Evolutionary conservation across 1,140 invertebrate genomes (phyloP).

Genomic region (Zaprionus nigranus): DNA sequence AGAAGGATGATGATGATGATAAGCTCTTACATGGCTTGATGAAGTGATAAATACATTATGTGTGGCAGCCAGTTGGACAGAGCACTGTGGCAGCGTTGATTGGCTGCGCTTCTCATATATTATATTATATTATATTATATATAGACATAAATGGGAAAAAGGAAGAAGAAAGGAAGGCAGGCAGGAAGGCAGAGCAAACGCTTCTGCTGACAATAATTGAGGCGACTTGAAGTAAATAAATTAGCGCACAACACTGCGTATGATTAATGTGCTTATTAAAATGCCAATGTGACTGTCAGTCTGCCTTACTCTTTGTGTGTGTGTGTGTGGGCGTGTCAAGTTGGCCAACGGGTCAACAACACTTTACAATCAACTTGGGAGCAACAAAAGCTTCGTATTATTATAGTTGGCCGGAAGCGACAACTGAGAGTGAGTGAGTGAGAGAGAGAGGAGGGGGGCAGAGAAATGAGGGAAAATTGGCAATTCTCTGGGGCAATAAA

Average conservation of each 20-base stretch:
- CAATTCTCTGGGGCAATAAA: slow-evolving; percentile 14
- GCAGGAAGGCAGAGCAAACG: too few relatives aligned
- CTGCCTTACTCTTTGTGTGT: slow-evolving; percentile 2
- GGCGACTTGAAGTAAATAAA: slow-evolving; percentile 71
- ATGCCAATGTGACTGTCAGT: slow-evolving; percentile 20
- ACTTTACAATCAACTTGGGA: slow-evolving; percentile 59
- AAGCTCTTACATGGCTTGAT: slow-evolving; percentile 70
- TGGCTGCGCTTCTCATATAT: slow-evolving; percentile 57
- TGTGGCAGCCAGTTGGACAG: slow-evolving; percentile 19
- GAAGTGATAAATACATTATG: slow-evolving; percentile 81
- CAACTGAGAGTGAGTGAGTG: slow-evolving; percentile 25
- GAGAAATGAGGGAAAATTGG: not conserved
- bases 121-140: slow-evolving; percentile 36
- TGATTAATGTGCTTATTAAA: slow-evolving; percentile 77
- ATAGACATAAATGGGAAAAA: not conserved
- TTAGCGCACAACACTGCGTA: slow-evolving; percentile 73
- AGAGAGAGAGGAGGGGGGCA: not conserved
- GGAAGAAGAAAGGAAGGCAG: not conserved
- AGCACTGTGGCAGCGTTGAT: slow-evolving; percentile 21
- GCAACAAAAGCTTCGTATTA: slow-evolving; percentile 21
- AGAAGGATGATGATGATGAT: slow-evolving; percentile 48
- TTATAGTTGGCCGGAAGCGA: slow-evolving; percentile 45
- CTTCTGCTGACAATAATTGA: slow-evolving; percentile 53
- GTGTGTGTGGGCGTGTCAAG: slow-evolving; percentile 19
- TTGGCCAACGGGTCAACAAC: slow-evolving; percentile 63